Conservation (phyloP, 2,113 vertebrate species). For the Macquaria ambigua region DNA sequence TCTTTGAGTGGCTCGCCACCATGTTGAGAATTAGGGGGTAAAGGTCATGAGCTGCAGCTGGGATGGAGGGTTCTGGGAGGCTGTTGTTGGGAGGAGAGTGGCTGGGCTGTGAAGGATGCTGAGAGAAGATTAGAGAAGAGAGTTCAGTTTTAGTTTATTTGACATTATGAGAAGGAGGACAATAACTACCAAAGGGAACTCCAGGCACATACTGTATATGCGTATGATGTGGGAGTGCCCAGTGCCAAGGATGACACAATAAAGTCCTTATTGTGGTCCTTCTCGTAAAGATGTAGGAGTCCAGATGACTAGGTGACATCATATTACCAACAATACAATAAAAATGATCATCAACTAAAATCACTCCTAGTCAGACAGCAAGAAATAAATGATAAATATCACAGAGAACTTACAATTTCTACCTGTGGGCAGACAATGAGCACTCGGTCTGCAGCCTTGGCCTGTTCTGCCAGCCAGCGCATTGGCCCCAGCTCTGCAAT, state of each 20-base stretch:
- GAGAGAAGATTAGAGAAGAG: slow-evolving; percentile 19
- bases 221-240: not conserved
- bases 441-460: slow-evolving; percentile 77
- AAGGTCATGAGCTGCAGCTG: slow-evolving; percentile 82
- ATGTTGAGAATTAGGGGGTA: slow-evolving; percentile 87
- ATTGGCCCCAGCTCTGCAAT: slow-evolving; percentile 86
- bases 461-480: slow-evolving; percentile 86
- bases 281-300: not conserved
- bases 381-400: not conserved
- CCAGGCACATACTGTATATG: not conserved
- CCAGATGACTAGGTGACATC: not conserved
- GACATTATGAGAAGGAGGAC: not conserved
- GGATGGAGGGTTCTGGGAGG: slow-evolving; percentile 41
- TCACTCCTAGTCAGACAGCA: not conserved
- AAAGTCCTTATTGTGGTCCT: slow-evolving; percentile 6
- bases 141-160: not conserved
- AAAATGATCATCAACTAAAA: not conserved
- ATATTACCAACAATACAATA: not conserved
- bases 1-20: slow-evolving; percentile 82
- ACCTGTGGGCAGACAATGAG: slow-evolving; percentile 81
- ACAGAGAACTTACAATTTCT: not conserved
- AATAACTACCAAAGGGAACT: not conserved
- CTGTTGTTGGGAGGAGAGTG: not conserved
- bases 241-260: not conserved
- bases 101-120: slow-evolving; percentile 10